phyloP scores from a whole-genome alignment of 2,888 invertebrate species.

The Lepidocyrtoides sp. region DNA sequence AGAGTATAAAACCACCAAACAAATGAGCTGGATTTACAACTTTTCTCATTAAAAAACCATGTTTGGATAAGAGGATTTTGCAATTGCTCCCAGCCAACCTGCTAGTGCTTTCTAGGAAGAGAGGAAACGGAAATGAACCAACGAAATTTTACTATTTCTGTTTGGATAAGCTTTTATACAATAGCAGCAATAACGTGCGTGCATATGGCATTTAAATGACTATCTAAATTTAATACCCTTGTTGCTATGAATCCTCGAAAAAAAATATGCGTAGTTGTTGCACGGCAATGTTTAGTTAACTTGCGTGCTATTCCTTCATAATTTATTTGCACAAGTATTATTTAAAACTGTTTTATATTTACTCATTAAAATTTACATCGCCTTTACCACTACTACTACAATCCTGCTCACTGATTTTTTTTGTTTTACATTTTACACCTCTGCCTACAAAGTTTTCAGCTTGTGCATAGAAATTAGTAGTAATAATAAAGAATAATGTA shows the following conservation, averaged over 20 bases:
- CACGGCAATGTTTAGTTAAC: too few species aligned
- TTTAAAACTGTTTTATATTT: not conserved
- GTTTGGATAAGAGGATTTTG: slow-evolving; percentile 79
- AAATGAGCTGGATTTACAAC: slow-evolving; percentile 81
- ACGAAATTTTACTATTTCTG: slow-evolving; percentile 12
- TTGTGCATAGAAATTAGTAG: not conserved
- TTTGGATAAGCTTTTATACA: slow-evolving; percentile 1
- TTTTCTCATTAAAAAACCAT: slow-evolving; percentile 80
- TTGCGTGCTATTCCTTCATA: not conserved
- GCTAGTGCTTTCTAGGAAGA: not conserved
- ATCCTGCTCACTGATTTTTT: not conserved
- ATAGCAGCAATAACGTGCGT: not conserved
- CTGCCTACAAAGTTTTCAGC: not conserved
- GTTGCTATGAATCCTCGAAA: not conserved
- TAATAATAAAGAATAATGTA: not conserved
- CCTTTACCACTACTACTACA: not conserved
- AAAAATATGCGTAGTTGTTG: not conserved
- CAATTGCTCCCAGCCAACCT: slow-evolving; percentile 56
- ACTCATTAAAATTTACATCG: slow-evolving; percentile 6
- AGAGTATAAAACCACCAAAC: slow-evolving; percentile 69
- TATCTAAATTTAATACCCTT: slow-evolving; percentile 6
- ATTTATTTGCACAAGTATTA: not conserved
- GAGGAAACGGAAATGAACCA: slow-evolving; percentile 31
- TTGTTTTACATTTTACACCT: not conserved
- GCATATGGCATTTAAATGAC: not conserved